Percentiles rank a stretch among this genome's conserved stretches.
Evolutionary conservation across 1,140 invertebrate genomes (phyloP).

Genomic region (Cydia fagiglandana): DNA sequence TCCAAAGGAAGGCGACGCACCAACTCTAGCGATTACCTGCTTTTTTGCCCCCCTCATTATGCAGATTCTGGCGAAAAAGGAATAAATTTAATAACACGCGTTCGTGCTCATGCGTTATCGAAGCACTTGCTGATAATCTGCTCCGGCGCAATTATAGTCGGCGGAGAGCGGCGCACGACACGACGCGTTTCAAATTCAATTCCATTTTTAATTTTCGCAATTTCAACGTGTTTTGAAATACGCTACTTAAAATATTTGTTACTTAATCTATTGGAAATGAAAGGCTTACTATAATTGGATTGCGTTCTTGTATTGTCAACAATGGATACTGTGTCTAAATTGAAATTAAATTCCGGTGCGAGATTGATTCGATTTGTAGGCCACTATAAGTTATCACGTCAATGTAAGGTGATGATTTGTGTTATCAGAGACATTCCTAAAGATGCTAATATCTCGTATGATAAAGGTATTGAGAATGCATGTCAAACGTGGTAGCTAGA

Average conservation of each 20-base stretch:
- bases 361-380: constrained; percentile 5
- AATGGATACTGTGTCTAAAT: constrained; percentile 41
- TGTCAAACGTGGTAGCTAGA: not conserved
- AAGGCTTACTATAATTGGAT: constrained; percentile 44
- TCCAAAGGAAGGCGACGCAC: constrained; percentile 59
- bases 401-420: constrained; percentile 15
- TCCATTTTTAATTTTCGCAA: constrained; percentile 64
- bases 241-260: constrained; percentile 50
- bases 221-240: constrained; percentile 52
- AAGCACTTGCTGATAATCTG: constrained; percentile 77
- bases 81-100: constrained; percentile 77
- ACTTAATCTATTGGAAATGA: constrained; percentile 66
- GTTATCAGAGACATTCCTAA: not conserved
- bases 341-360: constrained; percentile 41
- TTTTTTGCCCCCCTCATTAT: constrained; percentile 75
- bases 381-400: constrained; percentile 16
- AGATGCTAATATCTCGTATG: not conserved
- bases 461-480: not conserved
- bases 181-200: constrained; percentile 48
- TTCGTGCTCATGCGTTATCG: constrained; percentile 75
- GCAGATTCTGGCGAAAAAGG: constrained; percentile 75
- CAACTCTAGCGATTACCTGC: constrained; percentile 69
- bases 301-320: constrained; percentile 42
- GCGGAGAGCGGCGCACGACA: constrained; percentile 36
- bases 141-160: constrained; percentile 60